A percentile compares a stretch with the other conserved stretches of the same genome.
These are phyloP conservation scores for Pristionchus japonicus DNA, from an alignment of 2,888 invertebrate species.

Conservation along the genomic window DNA sequence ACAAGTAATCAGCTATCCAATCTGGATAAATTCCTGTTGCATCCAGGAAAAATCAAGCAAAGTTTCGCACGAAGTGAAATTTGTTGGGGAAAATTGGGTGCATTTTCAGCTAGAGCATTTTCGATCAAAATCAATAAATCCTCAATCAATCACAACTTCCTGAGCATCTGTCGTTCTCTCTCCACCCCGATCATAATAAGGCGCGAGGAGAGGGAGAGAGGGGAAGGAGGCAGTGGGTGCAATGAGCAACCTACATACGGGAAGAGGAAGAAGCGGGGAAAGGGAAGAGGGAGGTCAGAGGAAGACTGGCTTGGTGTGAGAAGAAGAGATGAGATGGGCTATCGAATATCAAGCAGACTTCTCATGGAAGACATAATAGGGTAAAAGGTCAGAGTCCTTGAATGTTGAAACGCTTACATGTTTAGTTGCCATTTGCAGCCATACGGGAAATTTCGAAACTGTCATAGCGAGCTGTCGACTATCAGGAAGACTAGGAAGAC, in stretches of 20 bases:
- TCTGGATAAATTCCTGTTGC: too few species aligned
- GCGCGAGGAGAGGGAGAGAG: neutral
- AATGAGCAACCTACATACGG: slow-evolving; percentile 21
- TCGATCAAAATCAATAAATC: neutral
- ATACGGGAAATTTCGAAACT: neutral
- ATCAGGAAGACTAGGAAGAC: neutral
- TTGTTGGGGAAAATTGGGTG: too few species aligned
- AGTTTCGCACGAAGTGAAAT: too few species aligned
- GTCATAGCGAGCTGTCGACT: neutral
- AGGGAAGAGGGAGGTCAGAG: neutral
- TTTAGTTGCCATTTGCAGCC: neutral
- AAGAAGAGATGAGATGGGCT: neutral
- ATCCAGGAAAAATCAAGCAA: too few species aligned
- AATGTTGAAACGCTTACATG: neutral
- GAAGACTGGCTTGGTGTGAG: neutral
- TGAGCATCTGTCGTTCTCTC: neutral
- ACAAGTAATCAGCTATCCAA: too few species aligned
- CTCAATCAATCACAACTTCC: neutral
- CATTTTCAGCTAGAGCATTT: too few species aligned
- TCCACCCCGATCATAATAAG: too few species aligned
- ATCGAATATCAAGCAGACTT: slow-evolving; percentile 6
- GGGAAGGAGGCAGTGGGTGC: neutral
- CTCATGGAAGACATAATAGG: neutral
- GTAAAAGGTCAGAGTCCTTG: neutral
- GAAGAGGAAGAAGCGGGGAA: neutral